Evolutionary conservation across 2,797 vertebrate species (phyloP).

Genomic region (Protosalanx chinensis): DNA sequence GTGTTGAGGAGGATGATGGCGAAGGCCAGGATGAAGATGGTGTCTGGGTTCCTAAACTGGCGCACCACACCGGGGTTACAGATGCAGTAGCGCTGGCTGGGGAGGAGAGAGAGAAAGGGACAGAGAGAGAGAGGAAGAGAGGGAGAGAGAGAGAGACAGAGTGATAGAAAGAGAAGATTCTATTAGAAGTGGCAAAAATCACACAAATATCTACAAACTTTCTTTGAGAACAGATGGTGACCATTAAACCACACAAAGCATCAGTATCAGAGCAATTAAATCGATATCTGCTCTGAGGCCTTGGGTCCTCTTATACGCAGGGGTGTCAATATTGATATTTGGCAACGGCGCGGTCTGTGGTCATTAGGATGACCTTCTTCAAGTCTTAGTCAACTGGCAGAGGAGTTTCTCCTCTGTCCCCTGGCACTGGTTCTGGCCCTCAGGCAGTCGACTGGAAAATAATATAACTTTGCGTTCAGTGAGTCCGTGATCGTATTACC

Average conservation of each 20-base stretch:
- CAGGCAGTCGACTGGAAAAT: conserved; percentile 25
- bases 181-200: background rate
- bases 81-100: conserved; percentile 93
- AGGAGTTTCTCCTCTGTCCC: background rate
- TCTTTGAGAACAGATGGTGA: background rate
- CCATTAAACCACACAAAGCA: background rate
- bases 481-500: conserved; percentile 39
- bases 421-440: conserved; percentile 11
- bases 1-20: conserved; percentile 97
- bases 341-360: conserved; percentile 4
- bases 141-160: conserved; percentile 1
- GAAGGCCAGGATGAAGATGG: conserved; percentile 97
- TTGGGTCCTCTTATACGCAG: conserved; percentile 10
- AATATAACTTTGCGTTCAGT: conserved; percentile 25
- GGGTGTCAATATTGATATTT: conserved; percentile 15
- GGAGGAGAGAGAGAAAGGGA: background rate
- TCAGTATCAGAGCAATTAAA: background rate
- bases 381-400: conserved; percentile 17
- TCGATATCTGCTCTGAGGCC: conserved; percentile 5
- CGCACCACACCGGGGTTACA: conserved; percentile 95
- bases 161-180: conserved; percentile 9
- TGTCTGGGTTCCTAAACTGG: conserved; percentile 95
- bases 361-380: conserved; percentile 26
- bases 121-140: background rate
- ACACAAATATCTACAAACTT: conserved; percentile 13